phyloP scores from a whole-genome alignment of 2,888 invertebrate species.

The Corythucha ciliata region DNA sequence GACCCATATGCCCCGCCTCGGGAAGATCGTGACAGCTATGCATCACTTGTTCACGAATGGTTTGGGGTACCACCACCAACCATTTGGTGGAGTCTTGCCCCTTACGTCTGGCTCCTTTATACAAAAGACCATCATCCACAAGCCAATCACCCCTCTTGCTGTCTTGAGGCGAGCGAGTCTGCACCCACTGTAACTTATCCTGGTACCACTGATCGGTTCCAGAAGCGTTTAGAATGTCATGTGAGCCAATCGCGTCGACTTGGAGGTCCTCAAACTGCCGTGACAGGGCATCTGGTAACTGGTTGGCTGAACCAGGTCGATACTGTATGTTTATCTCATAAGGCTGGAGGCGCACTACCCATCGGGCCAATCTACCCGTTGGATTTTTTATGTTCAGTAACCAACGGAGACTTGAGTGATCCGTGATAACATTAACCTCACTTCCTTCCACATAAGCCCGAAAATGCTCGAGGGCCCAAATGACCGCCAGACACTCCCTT shows the following conservation, averaged over 20 bases:
- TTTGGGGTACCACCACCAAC: neutral
- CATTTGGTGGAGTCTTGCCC: neutral
- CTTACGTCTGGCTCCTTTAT: neutral
- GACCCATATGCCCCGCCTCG: slow-evolving; percentile 21
- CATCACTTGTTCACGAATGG: neutral
- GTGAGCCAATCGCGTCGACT: too few relatives aligned
- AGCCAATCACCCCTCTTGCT: slow-evolving; percentile 4
- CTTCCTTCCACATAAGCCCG: slow-evolving; percentile 34
- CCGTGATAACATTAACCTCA: slow-evolving; percentile 35
- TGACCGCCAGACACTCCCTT: slow-evolving; percentile 33
- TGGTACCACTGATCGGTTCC: slow-evolving; percentile 23
- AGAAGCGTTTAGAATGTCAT: neutral
- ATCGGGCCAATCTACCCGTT: slow-evolving; percentile 31
- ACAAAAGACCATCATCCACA: neutral
- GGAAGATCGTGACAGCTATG: slow-evolving; percentile 14
- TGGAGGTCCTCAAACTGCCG: neutral
- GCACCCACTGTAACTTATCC: slow-evolving; percentile 12
- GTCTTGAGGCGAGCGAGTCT: neutral
- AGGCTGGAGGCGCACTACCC: slow-evolving; percentile 31
- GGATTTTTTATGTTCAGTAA: slow-evolving; percentile 32
- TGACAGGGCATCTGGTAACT: neutral
- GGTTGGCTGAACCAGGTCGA: slow-evolving; percentile 9
- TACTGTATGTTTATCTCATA: slow-evolving; percentile 27
- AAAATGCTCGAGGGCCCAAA: slow-evolving; percentile 31
- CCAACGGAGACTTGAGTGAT: slow-evolving; percentile 33